Evolutionary conservation across 2,888 invertebrate species (phyloP).

Genomic region (Synergus japonicus): DNA sequence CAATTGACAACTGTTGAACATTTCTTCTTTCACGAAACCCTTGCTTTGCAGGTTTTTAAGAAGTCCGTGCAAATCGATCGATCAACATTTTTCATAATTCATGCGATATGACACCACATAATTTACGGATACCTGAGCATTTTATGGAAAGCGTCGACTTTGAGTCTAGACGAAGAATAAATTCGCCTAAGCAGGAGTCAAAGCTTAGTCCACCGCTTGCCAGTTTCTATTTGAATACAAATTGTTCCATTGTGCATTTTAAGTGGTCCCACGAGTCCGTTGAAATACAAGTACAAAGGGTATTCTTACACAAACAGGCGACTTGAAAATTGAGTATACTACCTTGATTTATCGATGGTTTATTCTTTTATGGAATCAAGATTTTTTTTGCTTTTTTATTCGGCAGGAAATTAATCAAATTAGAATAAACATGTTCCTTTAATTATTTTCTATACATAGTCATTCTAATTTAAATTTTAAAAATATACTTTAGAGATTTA

Average conservation of each 20-base stretch:
- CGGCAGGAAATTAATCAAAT: background rate
- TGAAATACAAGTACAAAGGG: slow-evolving; percentile 6
- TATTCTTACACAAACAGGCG: background rate
- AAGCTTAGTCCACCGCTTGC: slow-evolving; percentile 30
- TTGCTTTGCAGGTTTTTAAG: slow-evolving; percentile 5
- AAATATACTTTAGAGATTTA: background rate
- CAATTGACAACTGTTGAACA: background rate
- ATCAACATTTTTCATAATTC: slow-evolving; percentile 23
- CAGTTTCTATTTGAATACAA: slow-evolving; percentile 50
- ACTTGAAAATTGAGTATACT: background rate
- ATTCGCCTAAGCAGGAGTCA: slow-evolving; percentile 11
- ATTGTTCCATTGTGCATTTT: slow-evolving; percentile 46
- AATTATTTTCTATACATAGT: background rate
- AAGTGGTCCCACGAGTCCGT: slow-evolving; percentile 2
- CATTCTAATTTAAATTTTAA: too few species aligned
- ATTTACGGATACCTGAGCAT: background rate
- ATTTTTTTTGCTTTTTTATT: background rate
- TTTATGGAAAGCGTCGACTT: slow-evolving; percentile 14
- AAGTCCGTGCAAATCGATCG: background rate
- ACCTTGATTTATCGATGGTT: background rate
- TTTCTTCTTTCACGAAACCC: background rate
- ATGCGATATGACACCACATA: background rate
- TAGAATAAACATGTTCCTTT: background rate
- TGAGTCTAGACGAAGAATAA: slow-evolving; percentile 25
- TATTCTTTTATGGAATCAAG: background rate